Base-by-base conservation (phyloP, 2,888 invertebrate species). In the Meghimatium bilineatum region DNA sequence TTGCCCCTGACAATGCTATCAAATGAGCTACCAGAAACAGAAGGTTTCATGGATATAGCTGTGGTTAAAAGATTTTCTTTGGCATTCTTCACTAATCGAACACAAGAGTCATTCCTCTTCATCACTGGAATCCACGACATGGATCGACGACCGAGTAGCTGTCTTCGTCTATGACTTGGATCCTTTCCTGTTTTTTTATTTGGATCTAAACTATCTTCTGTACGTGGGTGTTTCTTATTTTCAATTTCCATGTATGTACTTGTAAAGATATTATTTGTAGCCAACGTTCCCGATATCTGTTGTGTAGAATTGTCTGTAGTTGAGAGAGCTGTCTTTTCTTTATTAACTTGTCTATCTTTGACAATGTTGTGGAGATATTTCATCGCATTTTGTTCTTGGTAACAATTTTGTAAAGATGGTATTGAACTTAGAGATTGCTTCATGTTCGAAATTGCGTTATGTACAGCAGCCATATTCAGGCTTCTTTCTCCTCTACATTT, bases 101-200 rank as follows among this genome's bases (percentile, higher is more conserved):
- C 38, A 36, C 23, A 36, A 26, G 69, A 69, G 23, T 6, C 36
- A 8, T 44, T 72, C n/a, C 3, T 72, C 12, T n/a, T 72, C n/a
- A 26, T 72, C 26, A 72, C n/a, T 72, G 72, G 72, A n/a, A 72
- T 72, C 14, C 26, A 49, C 6, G 72, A 72, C n/a, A 1, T 44
- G 29, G 72, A 72, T 14, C 44, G 72, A 44, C n/a, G 72, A 6
- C 44, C n/a, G 2, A 49, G 72, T 10, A 5, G 8, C 26, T 63
- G 26, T 23, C 12, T 63, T 63, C 23, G 23, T 26, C 2, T n/a
- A n/a, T n/a, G 2, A 3, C n/a, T 63, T 63, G 3, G n/a, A 23
- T 69, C 23, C 17, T 23, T 23, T 20, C 20, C 36, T 23, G 26
- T 12, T 10, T 72, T 12, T 49, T n/a, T 72, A 38, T 72, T 72